Base-by-base conservation (phyloP, 1,140 invertebrate species). In the Hormaphis cornu region DNA sequence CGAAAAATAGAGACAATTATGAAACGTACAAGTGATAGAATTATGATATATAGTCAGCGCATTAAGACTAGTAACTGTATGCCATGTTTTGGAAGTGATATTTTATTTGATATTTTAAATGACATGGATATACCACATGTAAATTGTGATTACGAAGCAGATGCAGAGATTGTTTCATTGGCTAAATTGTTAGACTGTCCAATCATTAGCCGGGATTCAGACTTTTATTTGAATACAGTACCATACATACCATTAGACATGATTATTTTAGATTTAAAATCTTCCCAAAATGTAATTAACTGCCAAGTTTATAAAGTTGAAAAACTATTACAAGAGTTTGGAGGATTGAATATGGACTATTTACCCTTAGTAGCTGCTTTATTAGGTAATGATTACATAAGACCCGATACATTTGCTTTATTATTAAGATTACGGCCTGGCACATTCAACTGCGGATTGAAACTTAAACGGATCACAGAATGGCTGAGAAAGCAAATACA, bases 151-250 rank as follows among this genome's bases (percentile, higher is more conserved):
- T 93, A 89, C 79, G 93, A 95, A 80, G 92, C 91, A 44, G 93
- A 96, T 78, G 83, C 86, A 72, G 86, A 92, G 75, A 85, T 94
- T 66, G 90, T 90, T 2, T 84, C 85, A 0, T 74, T 95, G 58
- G 84, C 84, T 72, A 79, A 84, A 58, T 48, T 71, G n/a, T 80
- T 93, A 6, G 80, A 88, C 35, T 94, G 90, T 74, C 92, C 92
- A 4, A 85, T 95, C 12, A 74, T 96, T 0, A 93, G 90, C 75
- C 88, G 87, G 73, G 93, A 96, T 78, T 95, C 91, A 1, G 93
- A 96, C 81, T 96, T 93, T 80, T 94, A 86, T 76, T 87, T 95
- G 59, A 92, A 88, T 78, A 87, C 90, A 78, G 82, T 91, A 1
- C 75, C 83, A 3, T 93, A 93, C 75, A 89, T 95, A 70, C 89